Evolutionary conservation across 2,797 vertebrate genomes (phyloP), one percentile per base, ranked within the genome.

Genomic region (Enteromius anoplus): DNA sequence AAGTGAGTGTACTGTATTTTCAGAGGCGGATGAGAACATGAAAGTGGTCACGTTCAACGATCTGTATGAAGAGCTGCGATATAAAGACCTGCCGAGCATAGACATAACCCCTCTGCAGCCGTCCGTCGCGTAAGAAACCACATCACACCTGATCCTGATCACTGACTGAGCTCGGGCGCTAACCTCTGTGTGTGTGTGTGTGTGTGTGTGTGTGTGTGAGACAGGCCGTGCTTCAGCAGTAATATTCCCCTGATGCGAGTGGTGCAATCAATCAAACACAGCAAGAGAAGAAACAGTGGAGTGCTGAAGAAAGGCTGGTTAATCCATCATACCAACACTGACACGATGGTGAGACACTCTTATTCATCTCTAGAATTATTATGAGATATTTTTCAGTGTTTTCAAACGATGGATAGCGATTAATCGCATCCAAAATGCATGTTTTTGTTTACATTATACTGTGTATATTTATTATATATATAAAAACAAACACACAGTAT

Each of bases 211-310:
- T 10, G 21, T 58, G 14, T 9, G 2, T 53, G 64, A 21, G 49
- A 4, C 84, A 93, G 94, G 72, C 93, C 91, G 0, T 94, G 93
- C 73, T 95, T 94, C 91, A 93, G 93, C 90, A 95, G 85, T 89
- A 88, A 94, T 91, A 95, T 95, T 84, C 95, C 95, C 2, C 85
- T 95, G 87, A 95, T 95, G 95, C 89, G 95, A 69, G 90, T 95
- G 19, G 91, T 95, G 21, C 95, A 95, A 88, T 94, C 94, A 7
- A 87, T 94, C 42, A 92, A 91, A 81, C 94, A 95, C 85, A 88
- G 70, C 5, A 95, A 95, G 88, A 92, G 90, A 66, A 89, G 89
- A 78, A 84, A 37, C 0, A 93, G 89, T 2, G 89, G 86, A 1
- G 88, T 93, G 55, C 84, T 95, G 75, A 92, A 88, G 58, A 93